Base-by-base conservation (phyloP, 2,797 vertebrate species). In the Benthosema pterotum region DNA sequence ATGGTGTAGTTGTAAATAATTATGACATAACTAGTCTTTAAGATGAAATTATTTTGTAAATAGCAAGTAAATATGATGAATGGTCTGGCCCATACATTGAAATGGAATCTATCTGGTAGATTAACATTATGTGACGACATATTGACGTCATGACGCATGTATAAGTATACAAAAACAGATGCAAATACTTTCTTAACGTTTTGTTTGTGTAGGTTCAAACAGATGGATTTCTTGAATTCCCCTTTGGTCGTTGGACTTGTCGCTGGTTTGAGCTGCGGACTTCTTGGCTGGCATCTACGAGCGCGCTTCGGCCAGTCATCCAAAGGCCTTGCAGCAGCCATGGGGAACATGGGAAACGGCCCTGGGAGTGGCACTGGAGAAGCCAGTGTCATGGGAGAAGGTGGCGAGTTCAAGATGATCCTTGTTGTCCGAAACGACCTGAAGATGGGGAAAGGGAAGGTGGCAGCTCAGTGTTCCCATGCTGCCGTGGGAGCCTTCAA, bases 391-490 rank as follows among this genome's bases (percentile, higher is more conserved):
- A 94, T 98, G 94, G 95, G 95, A 8, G 97, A 99, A 55, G 87
- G 91, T 0, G 97, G 97, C 0, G 96, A 98, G 68, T 95, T 95
- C 84, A 99, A 99, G 86, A 93, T 98, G 96, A 89, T 98, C n/a
- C 83, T 99, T 22, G 83, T 98, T 0, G 97, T 99, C 57, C 94
- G 97, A 38, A 96, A 88, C 0, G 97, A 99, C 81, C 83, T 99
- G 67, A 99, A 98, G 88, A 99, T 99, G 98, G 97, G 97, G 0
- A 98, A 98, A 75, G 98, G 98, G 0, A 99, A 99, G 79, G 95
- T 95, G 0, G 96, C 97, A 0, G 96, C 97, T 0, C 98, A 99
- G 88, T 99, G 98, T 51, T 92, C 95, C 38, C 98, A 99, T 0
- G 98, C 97, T 0, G 96, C 97, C 0, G 96, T 99, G 0, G 95